Evolutionary conservation across 2,113 vertebrate genomes (phyloP).

Genomic region (Aleadryas rufinucha): DNA sequence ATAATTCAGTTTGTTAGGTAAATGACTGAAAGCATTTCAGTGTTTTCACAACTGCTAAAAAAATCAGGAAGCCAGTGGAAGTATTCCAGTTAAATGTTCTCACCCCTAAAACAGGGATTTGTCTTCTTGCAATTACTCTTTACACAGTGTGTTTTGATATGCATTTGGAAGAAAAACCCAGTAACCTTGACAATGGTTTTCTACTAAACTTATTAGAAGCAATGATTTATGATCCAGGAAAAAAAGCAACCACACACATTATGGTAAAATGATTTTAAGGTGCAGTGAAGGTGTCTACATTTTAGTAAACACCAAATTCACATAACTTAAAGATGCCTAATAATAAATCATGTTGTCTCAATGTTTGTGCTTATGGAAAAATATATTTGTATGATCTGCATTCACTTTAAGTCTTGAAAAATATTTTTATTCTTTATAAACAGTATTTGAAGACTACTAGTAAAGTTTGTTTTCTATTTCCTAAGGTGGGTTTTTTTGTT

Average conservation of each 20-base stretch:
- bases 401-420: neutral
- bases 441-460: neutral
- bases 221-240: neutral
- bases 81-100: neutral
- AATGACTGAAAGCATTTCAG: neutral
- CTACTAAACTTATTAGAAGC: neutral
- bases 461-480: neutral
- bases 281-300: neutral
- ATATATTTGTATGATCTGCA: neutral
- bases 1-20: neutral
- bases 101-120: neutral
- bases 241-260: neutral
- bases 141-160: neutral
- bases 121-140: neutral
- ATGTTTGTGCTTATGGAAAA: neutral
- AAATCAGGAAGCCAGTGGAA: neutral
- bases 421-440: neutral
- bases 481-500: fast-evolving
- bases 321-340: neutral
- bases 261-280: neutral
- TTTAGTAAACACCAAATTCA: neutral
- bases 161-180: neutral
- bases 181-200: neutral
- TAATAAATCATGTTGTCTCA: neutral
- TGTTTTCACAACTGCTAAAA: neutral